Conservation (phyloP, 1,140 invertebrate species). For the Marisa cornuarietis region DNA sequence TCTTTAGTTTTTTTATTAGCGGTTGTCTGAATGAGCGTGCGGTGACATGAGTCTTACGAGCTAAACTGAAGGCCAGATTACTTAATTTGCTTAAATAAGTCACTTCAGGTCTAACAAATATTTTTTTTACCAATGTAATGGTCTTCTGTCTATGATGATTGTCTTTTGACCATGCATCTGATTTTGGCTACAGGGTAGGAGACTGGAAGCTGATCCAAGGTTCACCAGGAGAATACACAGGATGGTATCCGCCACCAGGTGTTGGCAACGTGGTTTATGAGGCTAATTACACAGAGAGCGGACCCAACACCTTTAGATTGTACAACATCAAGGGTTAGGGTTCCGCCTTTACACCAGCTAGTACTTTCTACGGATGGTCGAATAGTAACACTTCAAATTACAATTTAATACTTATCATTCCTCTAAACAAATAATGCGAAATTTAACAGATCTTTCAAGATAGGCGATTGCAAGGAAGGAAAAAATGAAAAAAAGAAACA, state of each 20-base stretch:
- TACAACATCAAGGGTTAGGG: conserved; percentile 7
- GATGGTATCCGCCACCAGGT: background rate
- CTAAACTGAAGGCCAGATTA: too few species aligned
- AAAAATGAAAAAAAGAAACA: too few species aligned
- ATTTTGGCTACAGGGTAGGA: background rate
- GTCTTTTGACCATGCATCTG: background rate
- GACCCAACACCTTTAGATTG: background rate
- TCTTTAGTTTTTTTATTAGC: too few species aligned
- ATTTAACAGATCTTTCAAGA: background rate
- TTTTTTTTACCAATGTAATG: too few species aligned
- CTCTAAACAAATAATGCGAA: background rate
- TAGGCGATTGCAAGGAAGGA: too few species aligned
- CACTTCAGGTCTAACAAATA: too few species aligned
- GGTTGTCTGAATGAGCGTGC: too few species aligned
- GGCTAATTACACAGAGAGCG: background rate
- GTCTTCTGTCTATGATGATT: too few species aligned
- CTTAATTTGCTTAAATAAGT: too few species aligned
- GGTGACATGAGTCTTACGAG: too few species aligned
- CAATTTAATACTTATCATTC: too few species aligned
- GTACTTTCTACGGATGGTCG: background rate
- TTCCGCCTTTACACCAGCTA: background rate
- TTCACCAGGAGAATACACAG: background rate
- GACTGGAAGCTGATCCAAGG: conserved; percentile 18
- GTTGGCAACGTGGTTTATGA: background rate
- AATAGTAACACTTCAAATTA: too few species aligned